A percentile compares a stretch with the other conserved stretches of the same genome.
Evolutionary conservation across 2,113 vertebrate species (phyloP).

Genomic region (Lethenteron camtschaticum): DNA sequence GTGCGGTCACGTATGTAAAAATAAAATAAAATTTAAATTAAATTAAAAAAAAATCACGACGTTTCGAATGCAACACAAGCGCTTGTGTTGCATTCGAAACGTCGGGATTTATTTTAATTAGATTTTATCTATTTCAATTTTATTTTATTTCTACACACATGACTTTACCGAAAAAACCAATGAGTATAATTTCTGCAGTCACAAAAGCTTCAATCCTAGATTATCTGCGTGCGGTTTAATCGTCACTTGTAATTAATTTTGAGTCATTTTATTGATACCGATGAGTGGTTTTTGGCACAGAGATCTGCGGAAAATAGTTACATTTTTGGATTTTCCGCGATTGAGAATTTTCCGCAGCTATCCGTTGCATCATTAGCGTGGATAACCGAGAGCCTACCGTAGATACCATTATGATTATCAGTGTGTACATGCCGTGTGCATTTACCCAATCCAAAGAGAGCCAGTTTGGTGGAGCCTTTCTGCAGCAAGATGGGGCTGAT

Average conservation of each 20-base stretch:
- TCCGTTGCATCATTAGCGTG: no score
- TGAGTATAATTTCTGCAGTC: neutral
- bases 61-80: neutral
- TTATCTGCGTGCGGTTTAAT: no score
- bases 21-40: neutral
- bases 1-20: neutral
- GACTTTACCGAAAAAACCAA: neutral
- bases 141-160: no score
- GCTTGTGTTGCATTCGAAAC: no score
- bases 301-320: no score
- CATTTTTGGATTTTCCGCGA: no score
- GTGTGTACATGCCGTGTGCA: no score
- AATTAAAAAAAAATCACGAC: neutral
- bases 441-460: slow-evolving; percentile 73
- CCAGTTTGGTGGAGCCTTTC: slow-evolving; percentile 65
- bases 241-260: no score
- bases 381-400: slow-evolving; percentile 12
- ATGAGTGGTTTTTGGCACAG: no score
- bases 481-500: slow-evolving; percentile 71
- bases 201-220: neutral
- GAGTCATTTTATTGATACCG: no score
- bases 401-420: no score
- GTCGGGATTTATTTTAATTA: neutral
- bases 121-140: neutral
- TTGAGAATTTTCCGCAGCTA: no score